phyloP scores from a whole-genome alignment of 2,888 invertebrate genomes.

The Merodon equestris region DNA sequence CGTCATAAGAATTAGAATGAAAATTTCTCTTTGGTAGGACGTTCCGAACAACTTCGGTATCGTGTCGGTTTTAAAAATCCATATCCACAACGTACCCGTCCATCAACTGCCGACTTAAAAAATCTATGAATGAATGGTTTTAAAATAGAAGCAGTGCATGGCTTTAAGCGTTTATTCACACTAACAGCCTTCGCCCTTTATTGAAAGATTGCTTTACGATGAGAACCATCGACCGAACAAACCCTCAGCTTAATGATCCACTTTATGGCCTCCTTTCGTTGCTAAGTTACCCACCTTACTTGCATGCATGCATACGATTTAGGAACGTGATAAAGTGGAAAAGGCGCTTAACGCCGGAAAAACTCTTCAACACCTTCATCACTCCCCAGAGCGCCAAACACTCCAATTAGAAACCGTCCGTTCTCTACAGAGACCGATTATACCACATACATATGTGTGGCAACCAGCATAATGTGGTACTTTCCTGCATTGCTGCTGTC shows the following conservation, averaged over 20 bases:
- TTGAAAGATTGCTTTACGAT: slow-evolving; percentile 15
- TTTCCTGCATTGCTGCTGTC: not conserved
- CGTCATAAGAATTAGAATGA: too few relatives aligned
- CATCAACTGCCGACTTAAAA: too few relatives aligned
- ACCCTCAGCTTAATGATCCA: slow-evolving; percentile 44
- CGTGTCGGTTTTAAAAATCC: too few relatives aligned
- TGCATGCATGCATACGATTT: slow-evolving; percentile 1
- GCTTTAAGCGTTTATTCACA: not conserved
- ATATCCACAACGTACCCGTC: too few relatives aligned
- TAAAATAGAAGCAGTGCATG: too few relatives aligned
- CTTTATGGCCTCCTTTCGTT: slow-evolving; percentile 12
- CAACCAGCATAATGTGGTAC: too few relatives aligned
- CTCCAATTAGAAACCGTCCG: slow-evolving; percentile 57
- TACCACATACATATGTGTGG: too few relatives aligned
- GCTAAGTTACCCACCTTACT: slow-evolving; percentile 6
- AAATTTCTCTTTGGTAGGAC: too few relatives aligned
- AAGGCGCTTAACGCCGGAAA: slow-evolving; percentile 16
- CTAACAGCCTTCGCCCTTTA: not conserved
- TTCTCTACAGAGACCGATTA: slow-evolving; percentile 21
- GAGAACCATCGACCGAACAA: slow-evolving; percentile 5
- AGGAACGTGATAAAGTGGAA: slow-evolving; percentile 59
- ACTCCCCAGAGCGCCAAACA: slow-evolving; percentile 33
- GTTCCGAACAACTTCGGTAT: too few relatives aligned
- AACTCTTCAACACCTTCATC: slow-evolving; percentile 40
- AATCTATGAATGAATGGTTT: too few relatives aligned